These are phyloP conservation scores for Cataglyphis altisquamis DNA, from an alignment of 2,888 invertebrate species.

Conservation along the genomic window DNA sequence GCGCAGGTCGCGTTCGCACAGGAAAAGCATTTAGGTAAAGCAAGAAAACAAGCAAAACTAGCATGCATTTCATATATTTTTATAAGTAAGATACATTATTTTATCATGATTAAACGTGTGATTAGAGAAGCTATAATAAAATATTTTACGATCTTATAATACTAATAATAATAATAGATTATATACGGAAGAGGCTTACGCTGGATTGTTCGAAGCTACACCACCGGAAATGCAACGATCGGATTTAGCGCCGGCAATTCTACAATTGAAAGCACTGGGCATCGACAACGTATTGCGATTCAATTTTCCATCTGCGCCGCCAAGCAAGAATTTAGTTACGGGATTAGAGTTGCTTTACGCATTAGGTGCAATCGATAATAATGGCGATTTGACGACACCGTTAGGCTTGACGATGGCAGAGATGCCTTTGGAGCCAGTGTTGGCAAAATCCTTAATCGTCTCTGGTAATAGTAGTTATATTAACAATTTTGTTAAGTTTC, in stretches of 20 bases:
- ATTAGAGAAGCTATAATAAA: neutral
- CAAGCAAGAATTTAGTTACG: conserved; percentile 94
- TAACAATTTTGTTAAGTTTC: neutral
- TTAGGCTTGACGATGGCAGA: conserved; percentile 96
- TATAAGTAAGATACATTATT: neutral
- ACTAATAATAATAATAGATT: conserved; percentile 86
- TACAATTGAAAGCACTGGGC: conserved; percentile 97
- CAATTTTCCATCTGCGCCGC: conserved; percentile 97
- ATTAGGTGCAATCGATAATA: conserved; percentile 92
- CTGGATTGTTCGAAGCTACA: conserved; percentile 90
- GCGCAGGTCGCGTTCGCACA: conserved; percentile 94
- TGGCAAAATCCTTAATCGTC: conserved; percentile 93
- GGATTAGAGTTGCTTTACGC: conserved; percentile 96
- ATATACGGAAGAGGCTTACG: conserved; percentile 92
- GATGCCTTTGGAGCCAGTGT: conserved; percentile 95
- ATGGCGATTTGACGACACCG: conserved; percentile 92
- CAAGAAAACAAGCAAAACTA: neutral
- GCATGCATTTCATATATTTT: neutral
- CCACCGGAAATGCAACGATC: conserved; percentile 98
- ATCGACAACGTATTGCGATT: conserved; percentile 97
- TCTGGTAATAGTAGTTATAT: conserved; percentile 87
- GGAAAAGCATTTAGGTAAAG: conserved; percentile 94
- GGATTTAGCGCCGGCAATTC: conserved; percentile 93
- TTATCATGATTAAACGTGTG: conserved; percentile 8
- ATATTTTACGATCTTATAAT: conserved; percentile 23